phyloP scores from a whole-genome alignment of 2,113 vertebrate genomes.

The Platichthys stellatus region DNA sequence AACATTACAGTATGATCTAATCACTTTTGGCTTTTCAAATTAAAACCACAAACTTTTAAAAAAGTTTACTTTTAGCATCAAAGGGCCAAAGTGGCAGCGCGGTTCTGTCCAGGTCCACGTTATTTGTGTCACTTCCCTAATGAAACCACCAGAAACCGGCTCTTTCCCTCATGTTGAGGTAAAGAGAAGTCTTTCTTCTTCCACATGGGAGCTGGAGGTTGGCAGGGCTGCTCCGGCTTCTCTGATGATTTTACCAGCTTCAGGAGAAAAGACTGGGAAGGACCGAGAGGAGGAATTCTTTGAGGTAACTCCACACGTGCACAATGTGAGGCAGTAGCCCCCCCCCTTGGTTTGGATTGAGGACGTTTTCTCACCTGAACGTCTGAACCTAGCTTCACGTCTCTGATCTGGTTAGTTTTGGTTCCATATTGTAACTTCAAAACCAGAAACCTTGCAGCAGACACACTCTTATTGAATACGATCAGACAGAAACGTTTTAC shows the following conservation, averaged over 20 bases:
- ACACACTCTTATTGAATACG: background rate
- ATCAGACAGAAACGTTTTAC: conserved; percentile 71
- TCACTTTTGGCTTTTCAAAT: conserved; percentile 45
- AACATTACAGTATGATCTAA: conserved; percentile 38
- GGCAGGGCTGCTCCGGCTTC: conserved; percentile 87
- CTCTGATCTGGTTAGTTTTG: too few relatives aligned
- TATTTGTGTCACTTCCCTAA: conserved; percentile 76
- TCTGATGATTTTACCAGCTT: conserved; percentile 80
- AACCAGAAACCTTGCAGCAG: too few relatives aligned
- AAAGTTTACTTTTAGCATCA: conserved; percentile 62
- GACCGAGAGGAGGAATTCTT: conserved; percentile 48
- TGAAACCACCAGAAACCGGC: conserved; percentile 77
- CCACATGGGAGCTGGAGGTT: conserved; percentile 88
- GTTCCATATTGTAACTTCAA: too few relatives aligned
- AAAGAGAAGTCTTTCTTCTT: conserved; percentile 89
- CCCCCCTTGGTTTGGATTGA: too few relatives aligned
- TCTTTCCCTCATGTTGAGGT: conserved; percentile 61
- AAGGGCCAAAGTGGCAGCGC: conserved; percentile 43
- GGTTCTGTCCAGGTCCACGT: conserved; percentile 52
- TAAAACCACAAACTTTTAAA: conserved; percentile 37
- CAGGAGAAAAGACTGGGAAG: conserved; percentile 50
- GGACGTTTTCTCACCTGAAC: too few relatives aligned
- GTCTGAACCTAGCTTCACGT: too few relatives aligned
- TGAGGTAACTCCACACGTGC: conserved; percentile 61
- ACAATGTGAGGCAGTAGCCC: conserved; percentile 20